A percentile compares a stretch with the other conserved stretches of the same genome.
Evolutionary conservation across 2,797 vertebrate genomes (phyloP).

Genomic region (Poeciliopsis paucimaculata): DNA sequence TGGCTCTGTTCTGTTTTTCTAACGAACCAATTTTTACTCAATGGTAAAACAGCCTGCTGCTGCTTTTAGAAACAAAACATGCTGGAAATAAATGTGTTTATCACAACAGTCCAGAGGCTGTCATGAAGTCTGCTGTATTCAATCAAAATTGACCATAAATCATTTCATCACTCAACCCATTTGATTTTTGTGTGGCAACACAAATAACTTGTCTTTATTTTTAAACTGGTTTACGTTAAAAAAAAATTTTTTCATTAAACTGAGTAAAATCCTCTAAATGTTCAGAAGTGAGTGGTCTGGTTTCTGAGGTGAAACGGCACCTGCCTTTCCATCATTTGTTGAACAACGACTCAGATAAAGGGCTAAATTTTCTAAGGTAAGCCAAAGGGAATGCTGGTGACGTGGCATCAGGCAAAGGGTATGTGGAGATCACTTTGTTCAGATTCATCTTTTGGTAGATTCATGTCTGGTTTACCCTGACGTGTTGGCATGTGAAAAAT

Average conservation of each 20-base stretch:
- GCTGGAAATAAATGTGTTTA: conserved; percentile 36
- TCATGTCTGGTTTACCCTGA: background rate
- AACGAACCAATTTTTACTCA: conserved; percentile 18
- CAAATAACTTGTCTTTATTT: background rate
- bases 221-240: background rate
- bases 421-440: background rate
- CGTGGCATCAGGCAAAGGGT: background rate
- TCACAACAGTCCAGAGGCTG: conserved; percentile 22
- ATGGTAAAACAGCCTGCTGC: conserved; percentile 26
- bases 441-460: background rate
- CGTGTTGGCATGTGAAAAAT: background rate
- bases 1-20: background rate
- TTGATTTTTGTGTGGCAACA: background rate
- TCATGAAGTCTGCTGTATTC: conserved; percentile 4
- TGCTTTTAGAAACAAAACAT: conserved; percentile 23
- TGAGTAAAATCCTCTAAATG: background rate
- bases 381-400: background rate
- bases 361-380: background rate
- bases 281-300: background rate
- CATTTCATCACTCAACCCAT: background rate
- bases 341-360: background rate
- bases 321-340: background rate
- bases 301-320: background rate
- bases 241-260: background rate
- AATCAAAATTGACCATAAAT: conserved; percentile 12